Percentiles rank a stretch among this genome's conserved stretches.
These are phyloP conservation scores for Hemithea aestivaria DNA, from an alignment of 2,888 invertebrate genomes.

Conservation along the genomic window DNA sequence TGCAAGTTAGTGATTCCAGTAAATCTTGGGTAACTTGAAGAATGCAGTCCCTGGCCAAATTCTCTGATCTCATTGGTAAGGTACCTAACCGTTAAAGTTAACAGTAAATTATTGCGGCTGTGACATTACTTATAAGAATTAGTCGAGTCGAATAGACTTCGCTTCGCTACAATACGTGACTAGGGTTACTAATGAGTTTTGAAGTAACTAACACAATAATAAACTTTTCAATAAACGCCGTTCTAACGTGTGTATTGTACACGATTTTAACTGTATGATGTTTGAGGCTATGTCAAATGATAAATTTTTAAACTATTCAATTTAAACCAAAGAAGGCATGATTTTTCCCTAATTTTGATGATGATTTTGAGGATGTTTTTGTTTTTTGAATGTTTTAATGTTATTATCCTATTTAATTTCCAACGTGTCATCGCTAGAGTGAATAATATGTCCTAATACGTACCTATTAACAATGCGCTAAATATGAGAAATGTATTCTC, in stretches of 20 bases:
- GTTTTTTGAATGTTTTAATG: too few species aligned
- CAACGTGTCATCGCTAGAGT: too few species aligned
- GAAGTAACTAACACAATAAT: slow-evolving; percentile 36
- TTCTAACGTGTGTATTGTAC: slow-evolving; percentile 19
- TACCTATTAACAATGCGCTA: too few species aligned
- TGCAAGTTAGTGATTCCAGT: slow-evolving; percentile 3
- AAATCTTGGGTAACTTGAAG: slow-evolving; percentile 13
- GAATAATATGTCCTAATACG: too few species aligned
- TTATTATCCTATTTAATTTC: too few species aligned
- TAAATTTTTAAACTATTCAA: too few species aligned
- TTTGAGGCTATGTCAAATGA: too few species aligned
- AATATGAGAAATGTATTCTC: too few species aligned
- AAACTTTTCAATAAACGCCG: slow-evolving; percentile 35
- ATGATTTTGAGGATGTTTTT: too few species aligned
- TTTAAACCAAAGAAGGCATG: too few species aligned
- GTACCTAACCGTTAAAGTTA: slow-evolving; percentile 29
- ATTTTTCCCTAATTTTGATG: too few species aligned
- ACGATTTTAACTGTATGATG: too few species aligned
- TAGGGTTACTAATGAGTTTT: slow-evolving; percentile 46
- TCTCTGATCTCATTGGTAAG: slow-evolving; percentile 21
- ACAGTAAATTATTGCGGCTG: slow-evolving; percentile 53
- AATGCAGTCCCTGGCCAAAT: slow-evolving; percentile 16
- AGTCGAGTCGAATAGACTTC: slow-evolving; percentile 52
- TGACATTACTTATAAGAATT: slow-evolving; percentile 54
- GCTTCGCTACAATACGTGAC: slow-evolving; percentile 62